Conservation (phyloP, 2,888 invertebrate genomes). For the Congeria kusceri region DNA sequence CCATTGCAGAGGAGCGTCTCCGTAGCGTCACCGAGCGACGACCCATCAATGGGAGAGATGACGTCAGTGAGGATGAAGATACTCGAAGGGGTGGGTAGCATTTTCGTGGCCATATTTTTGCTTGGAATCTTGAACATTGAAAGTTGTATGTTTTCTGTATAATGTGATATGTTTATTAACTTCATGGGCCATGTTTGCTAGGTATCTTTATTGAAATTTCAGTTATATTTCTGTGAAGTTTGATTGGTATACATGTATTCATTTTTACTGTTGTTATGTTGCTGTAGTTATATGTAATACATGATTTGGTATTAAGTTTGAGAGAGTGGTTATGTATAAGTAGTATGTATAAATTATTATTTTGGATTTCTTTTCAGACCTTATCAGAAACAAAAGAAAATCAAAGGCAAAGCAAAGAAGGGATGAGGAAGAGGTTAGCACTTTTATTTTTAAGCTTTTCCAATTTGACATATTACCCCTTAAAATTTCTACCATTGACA, state of each 20-base stretch:
- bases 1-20: conserved; percentile 65
- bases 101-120: neutral
- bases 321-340: neutral
- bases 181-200: too few species aligned
- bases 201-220: too few species aligned
- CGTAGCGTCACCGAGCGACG: conserved; percentile 49
- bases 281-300: too few species aligned
- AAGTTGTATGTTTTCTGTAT: too few species aligned
- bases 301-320: neutral
- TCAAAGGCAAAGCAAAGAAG: conserved; percentile 24
- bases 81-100: conserved; percentile 34
- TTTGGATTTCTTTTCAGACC: conserved; percentile 19
- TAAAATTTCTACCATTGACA: too few species aligned
- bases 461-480: too few species aligned
- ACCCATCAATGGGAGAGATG: conserved; percentile 13
- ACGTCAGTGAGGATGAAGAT: conserved; percentile 41
- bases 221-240: too few species aligned
- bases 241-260: too few species aligned
- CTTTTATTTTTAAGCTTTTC: neutral
- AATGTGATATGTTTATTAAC: too few species aligned
- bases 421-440: conserved; percentile 39
- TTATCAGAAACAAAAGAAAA: conserved; percentile 27
- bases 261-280: too few species aligned
- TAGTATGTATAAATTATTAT: neutral
- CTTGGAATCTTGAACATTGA: neutral